Conservation (phyloP, 1,140 invertebrate genomes). For the Tetraneura akinire region DNA sequence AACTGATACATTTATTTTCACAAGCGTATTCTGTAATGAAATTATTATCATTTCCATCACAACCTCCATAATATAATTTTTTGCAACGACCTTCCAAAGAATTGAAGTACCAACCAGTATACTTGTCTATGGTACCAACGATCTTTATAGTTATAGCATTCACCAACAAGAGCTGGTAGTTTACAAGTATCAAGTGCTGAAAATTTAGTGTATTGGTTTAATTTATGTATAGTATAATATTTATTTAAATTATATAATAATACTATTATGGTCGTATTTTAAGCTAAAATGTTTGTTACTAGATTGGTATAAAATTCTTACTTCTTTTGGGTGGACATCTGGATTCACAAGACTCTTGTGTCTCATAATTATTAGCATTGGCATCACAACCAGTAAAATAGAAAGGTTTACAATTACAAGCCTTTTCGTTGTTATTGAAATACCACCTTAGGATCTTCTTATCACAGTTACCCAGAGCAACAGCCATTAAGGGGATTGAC, state of each 20-base stretch:
- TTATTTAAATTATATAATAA: not conserved
- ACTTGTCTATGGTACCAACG: too few relatives aligned
- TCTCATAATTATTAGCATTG: conserved; percentile 84
- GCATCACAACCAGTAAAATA: conserved; percentile 91
- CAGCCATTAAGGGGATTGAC: conserved; percentile 73
- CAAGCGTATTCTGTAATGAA: conserved; percentile 72
- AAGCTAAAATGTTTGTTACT: not conserved
- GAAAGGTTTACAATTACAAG: conserved; percentile 93
- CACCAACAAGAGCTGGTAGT: conserved; percentile 73
- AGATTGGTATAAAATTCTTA: conserved; percentile 63
- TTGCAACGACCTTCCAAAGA: conserved; percentile 69
- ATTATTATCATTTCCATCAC: conserved; percentile 80
- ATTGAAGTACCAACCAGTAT: conserved; percentile 90
- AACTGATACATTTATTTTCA: conserved; percentile 64
- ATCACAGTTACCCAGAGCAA: conserved; percentile 77
- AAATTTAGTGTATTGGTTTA: conserved; percentile 13
- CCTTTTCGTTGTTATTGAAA: conserved; percentile 80
- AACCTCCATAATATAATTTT: conserved; percentile 81
- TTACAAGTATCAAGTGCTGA: conserved; percentile 74
- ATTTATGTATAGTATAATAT: not conserved
- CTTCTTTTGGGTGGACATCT: conserved; percentile 78
- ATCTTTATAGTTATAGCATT: conserved; percentile 75
- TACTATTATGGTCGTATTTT: too few relatives aligned
- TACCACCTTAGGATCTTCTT: conserved; percentile 79
- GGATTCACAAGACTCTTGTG: conserved; percentile 74